A percentile compares a stretch with the other conserved stretches of the same genome.
Evolutionary conservation across 2,113 vertebrate genomes (phyloP).

Genomic region (Atractosteus spatula): DNA sequence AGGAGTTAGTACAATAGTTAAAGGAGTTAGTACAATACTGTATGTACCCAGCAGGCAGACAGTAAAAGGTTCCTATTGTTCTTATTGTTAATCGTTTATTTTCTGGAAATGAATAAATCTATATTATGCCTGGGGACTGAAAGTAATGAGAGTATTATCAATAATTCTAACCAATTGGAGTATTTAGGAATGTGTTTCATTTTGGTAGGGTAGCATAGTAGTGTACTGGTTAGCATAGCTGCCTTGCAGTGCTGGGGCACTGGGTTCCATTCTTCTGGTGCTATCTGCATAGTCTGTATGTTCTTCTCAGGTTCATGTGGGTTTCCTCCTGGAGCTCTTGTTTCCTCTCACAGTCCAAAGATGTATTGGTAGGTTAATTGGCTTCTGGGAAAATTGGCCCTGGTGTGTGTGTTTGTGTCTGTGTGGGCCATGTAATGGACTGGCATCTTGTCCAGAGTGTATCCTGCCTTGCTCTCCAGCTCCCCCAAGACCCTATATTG

Average conservation of each 20-base stretch:
- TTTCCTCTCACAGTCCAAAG: no score
- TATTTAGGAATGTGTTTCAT: background rate
- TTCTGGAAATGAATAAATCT: conserved; percentile 39
- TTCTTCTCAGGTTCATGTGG: no score
- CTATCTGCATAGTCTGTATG: background rate
- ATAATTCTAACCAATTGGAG: background rate
- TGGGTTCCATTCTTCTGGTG: background rate
- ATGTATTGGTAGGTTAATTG: no score
- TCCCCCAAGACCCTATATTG: no score
- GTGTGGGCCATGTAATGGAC: no score
- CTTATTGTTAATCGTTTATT: conserved; percentile 52
- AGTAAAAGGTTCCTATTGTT: conserved; percentile 37
- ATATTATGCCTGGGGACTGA: conserved; percentile 35
- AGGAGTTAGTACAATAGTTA: conserved; percentile 40
- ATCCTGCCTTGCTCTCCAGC: no score
- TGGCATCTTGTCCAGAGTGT: no score
- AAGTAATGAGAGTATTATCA: conserved; percentile 40
- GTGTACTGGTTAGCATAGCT: no score
- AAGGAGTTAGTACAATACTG: conserved; percentile 37
- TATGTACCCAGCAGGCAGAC: conserved; percentile 35
- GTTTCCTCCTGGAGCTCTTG: no score
- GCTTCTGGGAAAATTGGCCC: no score
- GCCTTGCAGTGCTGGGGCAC: background rate
- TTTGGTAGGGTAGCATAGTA: background rate
- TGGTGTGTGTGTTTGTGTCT: no score